Conservation (phyloP, 64 coral and sea anemone genomes). For the Stylophora pistillata region DNA sequence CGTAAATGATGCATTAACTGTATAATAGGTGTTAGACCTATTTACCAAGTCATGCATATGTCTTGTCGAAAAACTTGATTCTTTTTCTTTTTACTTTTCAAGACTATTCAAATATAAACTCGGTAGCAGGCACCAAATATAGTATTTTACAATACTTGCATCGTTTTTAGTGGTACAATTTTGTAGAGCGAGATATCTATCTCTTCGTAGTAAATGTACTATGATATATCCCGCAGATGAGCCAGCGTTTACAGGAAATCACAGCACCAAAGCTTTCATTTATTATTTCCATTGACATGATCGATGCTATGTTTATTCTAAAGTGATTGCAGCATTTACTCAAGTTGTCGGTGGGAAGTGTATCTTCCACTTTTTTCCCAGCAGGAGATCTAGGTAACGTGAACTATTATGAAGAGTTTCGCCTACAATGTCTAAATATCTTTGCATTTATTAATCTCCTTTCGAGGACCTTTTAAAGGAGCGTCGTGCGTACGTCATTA, state of each 20-base stretch:
- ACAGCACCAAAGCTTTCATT: not conserved
- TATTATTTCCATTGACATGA: not conserved
- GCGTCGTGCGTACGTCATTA: too few species aligned
- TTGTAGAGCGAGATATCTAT: not conserved
- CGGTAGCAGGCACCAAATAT: not conserved
- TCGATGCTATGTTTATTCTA: not conserved
- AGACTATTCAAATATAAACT: not conserved
- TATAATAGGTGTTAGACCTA: not conserved
- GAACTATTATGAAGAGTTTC: not conserved
- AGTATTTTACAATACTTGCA: not conserved
- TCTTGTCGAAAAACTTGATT: not conserved
- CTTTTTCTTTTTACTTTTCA: too few species aligned
- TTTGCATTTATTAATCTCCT: too few species aligned
- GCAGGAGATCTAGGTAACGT: not conserved
- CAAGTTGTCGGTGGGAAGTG: not conserved
- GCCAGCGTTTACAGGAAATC: not conserved
- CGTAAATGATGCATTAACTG: slow-evolving; percentile 12
- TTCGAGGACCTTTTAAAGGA: too few species aligned
- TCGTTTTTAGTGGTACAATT: not conserved
- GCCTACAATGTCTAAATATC: too few species aligned
- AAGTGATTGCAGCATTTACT: not conserved
- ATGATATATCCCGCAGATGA: not conserved
- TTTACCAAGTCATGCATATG: not conserved
- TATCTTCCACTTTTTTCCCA: not conserved
- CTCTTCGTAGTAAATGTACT: not conserved